Percentiles rank a stretch among this genome's conserved stretches.
These are phyloP conservation scores for Drymodes brunneopygia DNA, from an alignment of 2,113 vertebrate genomes.

Conservation along the genomic window DNA sequence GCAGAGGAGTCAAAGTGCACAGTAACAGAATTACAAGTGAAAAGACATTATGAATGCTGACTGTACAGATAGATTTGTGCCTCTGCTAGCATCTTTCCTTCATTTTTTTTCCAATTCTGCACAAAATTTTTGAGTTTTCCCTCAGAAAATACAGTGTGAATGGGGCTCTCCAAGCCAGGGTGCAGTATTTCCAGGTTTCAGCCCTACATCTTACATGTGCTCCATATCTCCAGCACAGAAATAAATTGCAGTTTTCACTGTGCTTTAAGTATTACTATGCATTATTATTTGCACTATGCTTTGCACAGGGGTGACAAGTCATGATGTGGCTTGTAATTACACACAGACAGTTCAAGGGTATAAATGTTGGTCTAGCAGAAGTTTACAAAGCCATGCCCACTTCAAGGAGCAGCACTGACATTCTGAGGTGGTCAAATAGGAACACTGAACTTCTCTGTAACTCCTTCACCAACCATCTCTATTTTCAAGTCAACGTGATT, in stretches of 20 bases:
- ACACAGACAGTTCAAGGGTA: background rate
- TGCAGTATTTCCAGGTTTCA: background rate
- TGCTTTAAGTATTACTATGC: background rate
- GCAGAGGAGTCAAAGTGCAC: background rate
- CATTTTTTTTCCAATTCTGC: background rate
- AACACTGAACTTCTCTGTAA: background rate
- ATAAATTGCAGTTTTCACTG: background rate
- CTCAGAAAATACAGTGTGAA: background rate
- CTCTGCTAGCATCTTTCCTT: background rate
- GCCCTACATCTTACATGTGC: background rate
- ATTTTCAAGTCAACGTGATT: fast-evolving
- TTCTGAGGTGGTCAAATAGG: fast-evolving
- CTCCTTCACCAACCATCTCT: background rate
- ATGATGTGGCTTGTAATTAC: background rate
- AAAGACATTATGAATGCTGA: background rate
- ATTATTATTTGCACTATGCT: background rate
- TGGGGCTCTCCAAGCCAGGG: background rate
- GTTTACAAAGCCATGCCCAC: background rate
- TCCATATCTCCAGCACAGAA: background rate
- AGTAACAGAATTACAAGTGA: background rate
- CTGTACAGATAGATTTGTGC: background rate
- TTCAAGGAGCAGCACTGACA: background rate
- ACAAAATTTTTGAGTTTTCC: background rate
- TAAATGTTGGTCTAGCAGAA: background rate
- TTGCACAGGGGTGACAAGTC: background rate